Conservation (phyloP, 2,113 vertebrate species). For the Aphyosemion australe region DNA sequence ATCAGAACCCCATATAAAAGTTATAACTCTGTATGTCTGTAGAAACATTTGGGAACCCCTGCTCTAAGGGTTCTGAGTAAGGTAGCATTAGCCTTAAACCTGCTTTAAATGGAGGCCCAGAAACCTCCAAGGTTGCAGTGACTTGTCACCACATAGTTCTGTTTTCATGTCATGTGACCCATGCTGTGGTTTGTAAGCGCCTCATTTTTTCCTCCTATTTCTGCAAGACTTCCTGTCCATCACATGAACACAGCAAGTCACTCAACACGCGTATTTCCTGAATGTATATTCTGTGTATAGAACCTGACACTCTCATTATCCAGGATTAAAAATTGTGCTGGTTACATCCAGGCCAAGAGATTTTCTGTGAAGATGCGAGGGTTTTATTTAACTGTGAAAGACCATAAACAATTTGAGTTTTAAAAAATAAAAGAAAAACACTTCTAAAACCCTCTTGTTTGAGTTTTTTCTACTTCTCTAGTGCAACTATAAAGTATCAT, state of each 20-base stretch:
- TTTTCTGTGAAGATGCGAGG: too few species aligned
- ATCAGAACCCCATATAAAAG: too few species aligned
- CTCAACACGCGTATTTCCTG: slow-evolving; percentile 53
- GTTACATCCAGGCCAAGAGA: too few species aligned
- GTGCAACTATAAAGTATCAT: neutral
- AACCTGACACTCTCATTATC: slow-evolving; percentile 3
- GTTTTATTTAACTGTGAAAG: too few species aligned
- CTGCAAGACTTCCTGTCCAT: slow-evolving; percentile 75
- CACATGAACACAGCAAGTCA: slow-evolving; percentile 52
- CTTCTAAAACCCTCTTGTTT: neutral
- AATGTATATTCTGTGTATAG: slow-evolving; percentile 10
- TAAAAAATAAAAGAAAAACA: neutral
- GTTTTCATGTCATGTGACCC: slow-evolving; percentile 77
- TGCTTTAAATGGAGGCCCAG: slow-evolving; percentile 26
- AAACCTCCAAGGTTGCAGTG: slow-evolving; percentile 53
- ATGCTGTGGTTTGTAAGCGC: slow-evolving; percentile 68
- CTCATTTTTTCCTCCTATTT: slow-evolving; percentile 64
- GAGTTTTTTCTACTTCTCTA: too few species aligned
- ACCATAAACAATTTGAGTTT: too few species aligned
- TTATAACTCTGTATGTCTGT: too few species aligned
- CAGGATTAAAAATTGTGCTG: neutral
- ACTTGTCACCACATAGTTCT: slow-evolving; percentile 58
- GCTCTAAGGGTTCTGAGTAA: too few species aligned
- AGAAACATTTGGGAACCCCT: too few species aligned
- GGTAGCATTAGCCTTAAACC: too few species aligned